Base-by-base conservation (phyloP, 2,797 vertebrate genomes). In the Gila robusta region DNA sequence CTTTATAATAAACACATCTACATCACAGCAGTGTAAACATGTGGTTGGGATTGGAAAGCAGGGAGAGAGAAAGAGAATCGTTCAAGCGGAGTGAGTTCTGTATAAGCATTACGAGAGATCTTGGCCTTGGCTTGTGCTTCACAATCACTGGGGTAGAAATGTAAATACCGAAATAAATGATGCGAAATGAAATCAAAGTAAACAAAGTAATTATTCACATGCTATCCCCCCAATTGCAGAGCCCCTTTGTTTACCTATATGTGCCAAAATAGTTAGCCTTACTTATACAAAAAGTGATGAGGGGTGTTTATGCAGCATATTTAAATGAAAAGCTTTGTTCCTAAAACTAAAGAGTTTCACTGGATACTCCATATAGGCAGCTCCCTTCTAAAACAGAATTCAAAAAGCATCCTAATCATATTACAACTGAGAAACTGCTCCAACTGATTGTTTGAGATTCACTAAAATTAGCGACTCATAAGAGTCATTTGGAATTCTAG, bases 171-270 rank as follows among this genome's bases (percentile, higher is more conserved):
- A 91, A 94, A 93, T 93, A 95, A 95, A 94, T 94, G 92, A 94
- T 94, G 94, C 92, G 86, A 93, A 92, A 90, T 93, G 93, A 94
- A 93, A 93, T 93, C 92, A 93, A 93, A 94, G 94, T 95, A 95
- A 95, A 95, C 94, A 95, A 94, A 91, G 87, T 94, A 95, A 95
- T 95, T 92, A 93, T 93, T 94, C 92, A 93, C 93, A 93, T 93
- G 93, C 91, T 88, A 83, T 91, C 89, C 90, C 84, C 88, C 85
- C 79, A 80, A 82, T 83, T 54, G 87, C 82, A n/a, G 54, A 71
- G n/a, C 56, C 83, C 78, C 37, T 78, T 77, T 91, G 87, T 87
- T 66, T 87, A 87, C 82, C 81, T 79, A 66, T 56, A 64, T 66
- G 79, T 21, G 87, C 87, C 87, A 82, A 89, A 88, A 86, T 71